Evolutionary conservation across 2,888 invertebrate species (phyloP).

Genomic region (Lathronympha strigana): DNA sequence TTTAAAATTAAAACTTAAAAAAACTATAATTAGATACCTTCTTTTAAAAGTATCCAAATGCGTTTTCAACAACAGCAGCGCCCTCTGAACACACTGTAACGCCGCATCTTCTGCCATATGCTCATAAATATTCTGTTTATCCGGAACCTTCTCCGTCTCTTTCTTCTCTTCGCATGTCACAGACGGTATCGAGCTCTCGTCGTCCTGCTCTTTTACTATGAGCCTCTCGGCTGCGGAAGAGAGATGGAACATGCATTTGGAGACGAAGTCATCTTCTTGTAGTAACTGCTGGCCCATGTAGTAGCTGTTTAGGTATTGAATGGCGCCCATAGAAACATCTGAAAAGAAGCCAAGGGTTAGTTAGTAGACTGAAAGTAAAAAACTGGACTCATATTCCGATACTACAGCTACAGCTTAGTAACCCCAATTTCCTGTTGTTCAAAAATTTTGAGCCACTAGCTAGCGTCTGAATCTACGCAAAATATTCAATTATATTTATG

Average conservation of each 20-base stretch:
- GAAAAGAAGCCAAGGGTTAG: slow-evolving; percentile 41
- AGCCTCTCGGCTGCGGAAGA: slow-evolving; percentile 92
- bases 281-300: slow-evolving; percentile 96
- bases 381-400: no score
- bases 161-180: slow-evolving; percentile 55
- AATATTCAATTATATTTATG: no score
- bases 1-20: no score
- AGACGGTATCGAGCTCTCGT: slow-evolving; percentile 54
- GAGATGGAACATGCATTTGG: slow-evolving; percentile 96
- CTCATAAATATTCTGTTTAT: slow-evolving; percentile 77
- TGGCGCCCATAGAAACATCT: slow-evolving; percentile 97
- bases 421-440: no score
- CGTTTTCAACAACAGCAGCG: slow-evolving; percentile 93
- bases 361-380: neutral
- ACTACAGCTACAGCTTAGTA: no score
- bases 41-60: slow-evolving; percentile 96
- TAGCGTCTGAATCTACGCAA: no score
- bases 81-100: slow-evolving; percentile 95
- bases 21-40: no score
- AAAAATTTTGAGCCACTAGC: no score
- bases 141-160: slow-evolving; percentile 63
- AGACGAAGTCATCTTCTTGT: slow-evolving; percentile 96
- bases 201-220: slow-evolving; percentile 67
- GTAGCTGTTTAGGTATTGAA: slow-evolving; percentile 96
- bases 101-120: slow-evolving; percentile 90